Evolutionary conservation across 2,888 invertebrate genomes (phyloP).

Genomic region (Dryocosmus kuriphilus): DNA sequence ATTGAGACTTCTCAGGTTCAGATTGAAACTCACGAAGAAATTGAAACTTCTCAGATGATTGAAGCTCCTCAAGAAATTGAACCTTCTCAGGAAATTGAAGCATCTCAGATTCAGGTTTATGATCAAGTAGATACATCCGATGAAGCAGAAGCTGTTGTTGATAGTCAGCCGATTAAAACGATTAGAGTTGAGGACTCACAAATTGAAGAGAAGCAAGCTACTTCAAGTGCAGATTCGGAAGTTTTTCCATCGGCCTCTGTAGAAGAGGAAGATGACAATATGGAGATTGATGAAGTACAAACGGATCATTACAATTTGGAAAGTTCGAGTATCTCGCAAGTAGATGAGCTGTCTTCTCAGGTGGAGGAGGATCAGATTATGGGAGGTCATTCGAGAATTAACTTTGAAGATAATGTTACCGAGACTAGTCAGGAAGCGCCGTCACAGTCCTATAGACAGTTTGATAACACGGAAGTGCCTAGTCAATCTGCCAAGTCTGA

Average conservation of each 20-base stretch:
- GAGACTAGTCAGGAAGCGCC: slow-evolving; percentile 70
- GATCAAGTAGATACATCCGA: slow-evolving; percentile 13
- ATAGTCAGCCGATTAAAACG: slow-evolving; percentile 23
- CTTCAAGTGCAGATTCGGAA: slow-evolving; percentile 52
- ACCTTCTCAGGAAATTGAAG: slow-evolving; percentile 39
- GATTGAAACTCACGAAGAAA: slow-evolving; percentile 43
- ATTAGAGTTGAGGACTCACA: slow-evolving; percentile 30
- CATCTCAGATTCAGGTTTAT: slow-evolving; percentile 24
- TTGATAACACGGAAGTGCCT: slow-evolving; percentile 67
- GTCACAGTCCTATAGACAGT: slow-evolving; percentile 73
- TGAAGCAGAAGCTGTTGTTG: slow-evolving; percentile 39
- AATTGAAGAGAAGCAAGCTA: slow-evolving; percentile 51
- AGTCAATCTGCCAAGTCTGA: slow-evolving; percentile 73
- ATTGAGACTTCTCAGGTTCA: slow-evolving; percentile 34
- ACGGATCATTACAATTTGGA: slow-evolving; percentile 55
- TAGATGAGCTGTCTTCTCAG: slow-evolving; percentile 62
- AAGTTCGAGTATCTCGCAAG: slow-evolving; percentile 27
- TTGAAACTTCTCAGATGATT: slow-evolving; percentile 1
- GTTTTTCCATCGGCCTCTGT: slow-evolving; percentile 2
- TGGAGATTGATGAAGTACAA: slow-evolving; percentile 61
- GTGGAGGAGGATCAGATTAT: slow-evolving; percentile 54
- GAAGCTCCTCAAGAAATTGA: slow-evolving; percentile 10
- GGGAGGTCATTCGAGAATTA: slow-evolving; percentile 56
- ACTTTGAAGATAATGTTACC: slow-evolving; percentile 58
- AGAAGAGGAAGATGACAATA: slow-evolving; percentile 49